Base-by-base conservation (phyloP, 2,888 invertebrate species). In the Synanthedon tipuliformis region DNA sequence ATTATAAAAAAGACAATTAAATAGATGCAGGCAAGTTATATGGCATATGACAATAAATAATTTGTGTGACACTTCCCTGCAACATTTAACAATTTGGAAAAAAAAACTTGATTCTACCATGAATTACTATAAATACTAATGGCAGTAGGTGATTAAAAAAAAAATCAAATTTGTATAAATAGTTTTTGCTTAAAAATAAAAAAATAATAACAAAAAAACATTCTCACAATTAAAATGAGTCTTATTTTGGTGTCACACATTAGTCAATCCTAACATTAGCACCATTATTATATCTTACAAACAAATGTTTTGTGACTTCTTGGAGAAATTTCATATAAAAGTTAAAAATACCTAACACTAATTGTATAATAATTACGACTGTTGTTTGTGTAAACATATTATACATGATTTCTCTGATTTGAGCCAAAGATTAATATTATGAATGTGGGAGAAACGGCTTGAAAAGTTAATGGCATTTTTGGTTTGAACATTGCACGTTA, bases 401-500 rank as follows among this genome's bases (percentile, higher is more conserved):
- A 77, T 61, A 74, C 66, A 77, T 77, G 78, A 74, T 81, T 76
- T 75, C 72, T 84, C 82, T 75, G 81, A 80, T 82, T 87, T 86
- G 86, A 87, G 87, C 86, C 86, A 80, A 84, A 82, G 72, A 66
- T 68, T 71, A 68, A 65, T 62, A 62, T 71, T 68, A 66, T 61
- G 71, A 68, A 74, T 73, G 71, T 77, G 71, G 72, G 73, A 78
- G 75, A 73, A 79, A 75, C 69, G 71, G 76, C 78, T 73, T 73
- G 76, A 82, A 75, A 8, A 79, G 78, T 80, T 82, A 81, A 77
- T 82, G 84, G 81, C 79, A 71, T 86, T 84, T 87, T 87, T 86
- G 86, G 87, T 84, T 86, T 86, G 77, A 81, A 81, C 79, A 87
- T 87, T 87, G 87, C 87, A 87, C 87, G 78, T 82, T 75, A 75